Evolutionary conservation across 2,797 vertebrate genomes (phyloP).

Genomic region (Phoebastria nigripes): DNA sequence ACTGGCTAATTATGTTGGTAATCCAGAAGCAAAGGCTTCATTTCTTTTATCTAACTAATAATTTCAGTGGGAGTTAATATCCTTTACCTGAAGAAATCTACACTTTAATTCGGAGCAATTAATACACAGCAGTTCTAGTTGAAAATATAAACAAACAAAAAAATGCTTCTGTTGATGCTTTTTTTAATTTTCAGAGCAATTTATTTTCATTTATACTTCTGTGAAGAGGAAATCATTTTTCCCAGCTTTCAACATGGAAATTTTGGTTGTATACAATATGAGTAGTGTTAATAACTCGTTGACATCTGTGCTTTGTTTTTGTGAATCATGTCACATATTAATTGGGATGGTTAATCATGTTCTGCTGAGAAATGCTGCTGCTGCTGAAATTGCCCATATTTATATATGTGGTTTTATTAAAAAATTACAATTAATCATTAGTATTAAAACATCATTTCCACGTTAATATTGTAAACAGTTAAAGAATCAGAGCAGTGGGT

Average conservation of each 20-base stretch:
- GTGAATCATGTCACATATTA: constrained; percentile 65
- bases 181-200: constrained; percentile 58
- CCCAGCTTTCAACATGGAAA: constrained; percentile 52
- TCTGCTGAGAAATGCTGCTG: constrained; percentile 69
- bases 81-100: constrained; percentile 50
- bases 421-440: constrained; percentile 33
- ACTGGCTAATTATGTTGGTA: constrained; percentile 49
- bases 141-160: constrained; percentile 37
- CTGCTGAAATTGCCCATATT: constrained; percentile 68
- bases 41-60: constrained; percentile 51
- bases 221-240: constrained; percentile 55
- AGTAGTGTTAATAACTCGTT: constrained; percentile 63
- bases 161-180: constrained; percentile 36
- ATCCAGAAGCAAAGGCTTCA: constrained; percentile 62
- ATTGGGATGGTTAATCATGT: constrained; percentile 65
- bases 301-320: constrained; percentile 68
- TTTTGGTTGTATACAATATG: constrained; percentile 31
- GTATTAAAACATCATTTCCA: constrained; percentile 61
- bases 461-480: constrained; percentile 58
- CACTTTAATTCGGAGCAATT: constrained; percentile 56
- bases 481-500: constrained; percentile 37
- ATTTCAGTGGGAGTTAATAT: constrained; percentile 53
- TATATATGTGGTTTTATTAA: constrained; percentile 71
- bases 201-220: constrained; percentile 62
- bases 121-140: constrained; percentile 50